A percentile compares a stretch with the other conserved stretches of the same genome.
Evolutionary conservation across 2,888 invertebrate species (phyloP).

Genomic region (Chymomyza caudatula): DNA sequence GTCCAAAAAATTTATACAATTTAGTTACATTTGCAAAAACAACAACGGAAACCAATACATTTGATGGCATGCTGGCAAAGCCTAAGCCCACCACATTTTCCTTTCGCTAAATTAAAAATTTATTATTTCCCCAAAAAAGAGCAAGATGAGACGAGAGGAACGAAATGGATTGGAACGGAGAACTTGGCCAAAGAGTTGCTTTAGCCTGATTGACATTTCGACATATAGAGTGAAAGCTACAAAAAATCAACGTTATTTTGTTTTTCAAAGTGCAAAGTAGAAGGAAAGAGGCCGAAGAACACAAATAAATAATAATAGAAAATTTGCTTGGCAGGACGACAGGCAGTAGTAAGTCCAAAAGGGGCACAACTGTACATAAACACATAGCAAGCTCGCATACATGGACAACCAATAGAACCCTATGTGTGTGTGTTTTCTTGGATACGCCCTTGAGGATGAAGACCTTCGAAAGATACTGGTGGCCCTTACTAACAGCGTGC

Average conservation of each 20-base stretch:
- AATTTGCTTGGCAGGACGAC: background rate
- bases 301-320: background rate
- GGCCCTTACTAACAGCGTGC: no score
- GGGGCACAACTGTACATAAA: background rate
- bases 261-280: background rate
- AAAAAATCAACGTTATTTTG: background rate
- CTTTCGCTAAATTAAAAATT: slow-evolving; percentile 65
- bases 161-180: background rate
- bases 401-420: no score
- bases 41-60: no score
- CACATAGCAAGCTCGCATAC: background rate
- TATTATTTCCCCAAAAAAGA: slow-evolving; percentile 39
- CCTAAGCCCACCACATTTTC: slow-evolving; percentile 23
- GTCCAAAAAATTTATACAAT: no score
- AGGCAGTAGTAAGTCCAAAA: background rate
- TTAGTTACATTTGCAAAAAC: no score
- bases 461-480: no score
- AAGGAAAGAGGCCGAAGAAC: background rate
- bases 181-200: background rate
- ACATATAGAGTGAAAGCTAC: slow-evolving; percentile 52
- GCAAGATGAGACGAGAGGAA: slow-evolving; percentile 12
- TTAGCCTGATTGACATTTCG: slow-evolving; percentile 47
- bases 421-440: background rate
- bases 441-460: no score
- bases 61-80: no score